Percentiles rank a stretch among this genome's conserved stretches.
These are phyloP conservation scores for Luperina nickerlii DNA, from an alignment of 2,888 invertebrate genomes.

Conservation along the genomic window DNA sequence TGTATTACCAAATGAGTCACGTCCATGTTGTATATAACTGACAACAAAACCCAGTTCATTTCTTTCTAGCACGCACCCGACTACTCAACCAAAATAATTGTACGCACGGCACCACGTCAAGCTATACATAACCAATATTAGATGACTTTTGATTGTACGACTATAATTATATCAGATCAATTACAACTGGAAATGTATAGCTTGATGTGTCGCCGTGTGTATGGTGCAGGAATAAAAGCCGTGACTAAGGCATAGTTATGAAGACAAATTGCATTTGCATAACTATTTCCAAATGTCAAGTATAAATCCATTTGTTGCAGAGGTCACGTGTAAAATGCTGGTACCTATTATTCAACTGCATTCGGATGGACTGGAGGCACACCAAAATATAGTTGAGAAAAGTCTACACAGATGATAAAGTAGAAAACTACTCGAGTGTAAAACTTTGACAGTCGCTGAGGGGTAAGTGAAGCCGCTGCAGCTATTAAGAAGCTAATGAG, in stretches of 20 bases:
- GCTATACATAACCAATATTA: too few relatives aligned
- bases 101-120: neutral
- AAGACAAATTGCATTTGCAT: neutral
- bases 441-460: slow-evolving; percentile 44
- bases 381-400: neutral
- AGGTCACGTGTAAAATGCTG: neutral
- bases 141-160: too few relatives aligned
- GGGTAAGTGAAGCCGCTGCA: slow-evolving; percentile 45
- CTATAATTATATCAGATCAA: too few relatives aligned
- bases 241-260: too few relatives aligned
- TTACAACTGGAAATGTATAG: too few relatives aligned
- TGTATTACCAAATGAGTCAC: neutral
- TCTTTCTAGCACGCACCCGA: neutral
- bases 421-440: neutral
- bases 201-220: too few relatives aligned
- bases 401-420: neutral
- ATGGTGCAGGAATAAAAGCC: neutral
- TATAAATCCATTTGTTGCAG: too few relatives aligned
- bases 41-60: neutral
- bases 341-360: neutral
- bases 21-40: neutral
- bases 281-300: neutral
- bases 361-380: neutral
- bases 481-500: slow-evolving; percentile 67
- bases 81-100: neutral